Evolutionary conservation across 2,888 invertebrate species (phyloP).

Genomic region (Protonemura montana): DNA sequence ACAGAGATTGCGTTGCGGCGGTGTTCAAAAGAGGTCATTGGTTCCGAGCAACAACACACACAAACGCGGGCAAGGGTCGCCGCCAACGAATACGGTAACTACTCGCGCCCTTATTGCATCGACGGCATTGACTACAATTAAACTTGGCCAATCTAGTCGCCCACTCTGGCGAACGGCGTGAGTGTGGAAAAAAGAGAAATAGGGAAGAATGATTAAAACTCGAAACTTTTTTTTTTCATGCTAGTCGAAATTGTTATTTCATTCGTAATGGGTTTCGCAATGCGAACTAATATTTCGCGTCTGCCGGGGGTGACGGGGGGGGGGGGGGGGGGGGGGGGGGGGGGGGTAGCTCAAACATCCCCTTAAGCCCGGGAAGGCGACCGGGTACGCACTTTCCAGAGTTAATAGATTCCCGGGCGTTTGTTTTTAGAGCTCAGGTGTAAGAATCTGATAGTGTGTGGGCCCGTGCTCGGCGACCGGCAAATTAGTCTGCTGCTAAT

Average conservation of each 20-base stretch:
- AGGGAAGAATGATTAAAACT: background rate
- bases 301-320: background rate
- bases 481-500: conserved; percentile 51
- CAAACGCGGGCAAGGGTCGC: background rate
- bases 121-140: conserved; percentile 3
- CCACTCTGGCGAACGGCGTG: background rate
- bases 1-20: conserved; percentile 34
- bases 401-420: conserved; percentile 31
- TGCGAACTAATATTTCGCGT: conserved; percentile 15
- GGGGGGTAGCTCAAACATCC: background rate
- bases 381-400: background rate
- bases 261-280: conserved; percentile 16
- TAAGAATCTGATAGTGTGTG: conserved; percentile 9
- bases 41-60: conserved; percentile 4
- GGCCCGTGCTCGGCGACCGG: background rate
- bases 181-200: background rate
- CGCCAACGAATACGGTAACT: background rate
- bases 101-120: conserved; percentile 5
- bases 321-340: background rate
- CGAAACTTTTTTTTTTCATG: background rate
- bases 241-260: conserved; percentile 7
- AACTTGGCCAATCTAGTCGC: background rate
- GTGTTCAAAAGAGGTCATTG: conserved; percentile 31
- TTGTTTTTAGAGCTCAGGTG: conserved; percentile 29
- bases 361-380: background rate